Evolutionary conservation across 2,888 invertebrate species (phyloP).

Genomic region (Ceraclea dissimilis): DNA sequence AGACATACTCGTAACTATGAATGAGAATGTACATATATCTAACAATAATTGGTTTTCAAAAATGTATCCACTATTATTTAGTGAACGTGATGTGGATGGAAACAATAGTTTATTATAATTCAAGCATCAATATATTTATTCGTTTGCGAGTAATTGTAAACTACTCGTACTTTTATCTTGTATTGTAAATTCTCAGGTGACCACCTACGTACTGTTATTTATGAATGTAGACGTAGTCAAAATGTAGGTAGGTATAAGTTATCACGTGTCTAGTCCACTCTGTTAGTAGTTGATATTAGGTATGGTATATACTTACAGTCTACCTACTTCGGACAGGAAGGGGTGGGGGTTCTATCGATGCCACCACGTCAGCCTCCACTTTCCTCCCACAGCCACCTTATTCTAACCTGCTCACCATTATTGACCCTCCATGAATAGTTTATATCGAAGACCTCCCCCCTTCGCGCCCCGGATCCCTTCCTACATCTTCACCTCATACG

Average conservation of each 20-base stretch:
- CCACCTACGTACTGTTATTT: no score
- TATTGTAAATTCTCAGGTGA: no score
- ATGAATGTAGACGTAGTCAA: neutral
- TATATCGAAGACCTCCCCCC: constrained; percentile 26
- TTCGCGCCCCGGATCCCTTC: constrained; percentile 29
- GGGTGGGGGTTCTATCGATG: constrained; percentile 23
- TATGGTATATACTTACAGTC: neutral
- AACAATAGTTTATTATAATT: no score
- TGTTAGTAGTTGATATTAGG: neutral
- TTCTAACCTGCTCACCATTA: constrained; percentile 22
- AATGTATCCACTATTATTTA: no score
- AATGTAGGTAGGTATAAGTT: neutral
- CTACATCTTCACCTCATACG: constrained; percentile 25
- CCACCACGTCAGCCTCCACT: neutral
- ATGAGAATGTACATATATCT: no score
- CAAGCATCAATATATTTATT: no score
- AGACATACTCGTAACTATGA: no score
- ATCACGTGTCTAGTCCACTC: constrained; percentile 1
- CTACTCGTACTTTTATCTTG: no score
- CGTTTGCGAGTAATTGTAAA: no score
- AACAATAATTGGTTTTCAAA: no score
- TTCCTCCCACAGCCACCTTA: constrained; percentile 3
- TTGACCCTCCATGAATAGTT: constrained; percentile 26
- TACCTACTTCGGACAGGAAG: constrained; percentile 10
- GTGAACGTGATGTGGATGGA: no score